phyloP scores from a whole-genome alignment of 2,797 vertebrate genomes.

The Ceryle rudis region DNA sequence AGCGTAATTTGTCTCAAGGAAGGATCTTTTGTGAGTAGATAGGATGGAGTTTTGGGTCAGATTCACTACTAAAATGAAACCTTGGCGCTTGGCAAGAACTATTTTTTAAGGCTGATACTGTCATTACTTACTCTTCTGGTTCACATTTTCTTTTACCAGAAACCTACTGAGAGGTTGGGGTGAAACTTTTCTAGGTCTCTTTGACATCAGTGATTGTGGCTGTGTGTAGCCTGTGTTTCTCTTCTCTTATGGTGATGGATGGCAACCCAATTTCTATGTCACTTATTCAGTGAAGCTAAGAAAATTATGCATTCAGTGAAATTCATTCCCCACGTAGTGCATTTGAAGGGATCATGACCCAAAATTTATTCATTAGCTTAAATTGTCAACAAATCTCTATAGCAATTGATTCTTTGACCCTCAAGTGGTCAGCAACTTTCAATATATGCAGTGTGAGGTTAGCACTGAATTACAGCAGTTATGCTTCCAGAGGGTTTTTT shows the following conservation, averaged over 20 bases:
- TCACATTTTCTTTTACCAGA: not conserved
- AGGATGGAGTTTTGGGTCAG: not conserved
- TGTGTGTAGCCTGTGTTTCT: not conserved
- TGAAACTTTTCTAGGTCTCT: not conserved
- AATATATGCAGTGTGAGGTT: not conserved
- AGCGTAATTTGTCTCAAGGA: not conserved
- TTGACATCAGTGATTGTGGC: not conserved
- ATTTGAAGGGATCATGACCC: not conserved
- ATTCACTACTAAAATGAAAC: not conserved
- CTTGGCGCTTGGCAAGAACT: not conserved
- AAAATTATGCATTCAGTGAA: slow-evolving; percentile 32
- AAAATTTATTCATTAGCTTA: slow-evolving; percentile 42
- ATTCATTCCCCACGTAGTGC: not conserved
- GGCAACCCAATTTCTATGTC: not conserved
- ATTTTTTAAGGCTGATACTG: not conserved
- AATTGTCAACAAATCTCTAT: slow-evolving; percentile 39
- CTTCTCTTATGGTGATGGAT: not conserved
- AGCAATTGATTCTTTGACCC: slow-evolving; percentile 35
- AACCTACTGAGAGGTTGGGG: not conserved
- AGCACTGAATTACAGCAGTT: not conserved
- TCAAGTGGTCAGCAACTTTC: not conserved
- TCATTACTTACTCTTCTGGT: not conserved
- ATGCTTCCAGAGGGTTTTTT: not conserved
- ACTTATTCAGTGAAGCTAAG: not conserved
- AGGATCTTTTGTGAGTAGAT: not conserved